A percentile compares a stretch with the other conserved stretches of the same genome.
phyloP scores from a whole-genome alignment of 1,140 invertebrate species.

The Ooceraea biroi region DNA sequence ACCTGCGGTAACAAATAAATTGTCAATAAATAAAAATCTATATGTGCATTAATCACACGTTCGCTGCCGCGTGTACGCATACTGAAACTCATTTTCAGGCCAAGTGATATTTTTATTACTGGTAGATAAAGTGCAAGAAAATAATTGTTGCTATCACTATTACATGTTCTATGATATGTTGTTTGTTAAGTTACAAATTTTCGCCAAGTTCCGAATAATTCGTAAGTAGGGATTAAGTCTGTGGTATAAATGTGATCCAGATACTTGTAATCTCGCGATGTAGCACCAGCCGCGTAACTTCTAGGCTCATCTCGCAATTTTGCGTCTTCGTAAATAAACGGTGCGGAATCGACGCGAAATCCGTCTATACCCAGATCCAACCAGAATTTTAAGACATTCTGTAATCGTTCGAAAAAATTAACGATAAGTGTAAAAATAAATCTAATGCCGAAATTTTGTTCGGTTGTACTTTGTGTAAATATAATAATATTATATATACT shows the following conservation, averaged over 20 bases:
- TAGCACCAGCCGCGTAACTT: conserved; percentile 81
- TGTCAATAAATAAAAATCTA: neutral
- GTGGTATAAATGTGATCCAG: conserved; percentile 89
- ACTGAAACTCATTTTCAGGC: too few relatives aligned
- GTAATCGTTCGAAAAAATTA: conserved; percentile 58
- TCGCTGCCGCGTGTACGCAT: too few relatives aligned
- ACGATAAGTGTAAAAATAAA: neutral
- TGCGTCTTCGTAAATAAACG: conserved; percentile 87
- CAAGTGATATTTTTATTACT: too few relatives aligned
- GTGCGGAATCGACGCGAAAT: conserved; percentile 91
- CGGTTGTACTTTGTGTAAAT: too few relatives aligned
- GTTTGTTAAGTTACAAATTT: conserved; percentile 86
- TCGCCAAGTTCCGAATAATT: conserved; percentile 89
- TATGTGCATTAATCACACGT: neutral
- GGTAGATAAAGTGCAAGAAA: too few relatives aligned
- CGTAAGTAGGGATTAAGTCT: conserved; percentile 87
- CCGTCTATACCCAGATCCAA: conserved; percentile 91
- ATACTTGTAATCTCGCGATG: conserved; percentile 81
- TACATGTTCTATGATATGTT: too few relatives aligned
- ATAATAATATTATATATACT: neutral
- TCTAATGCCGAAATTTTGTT: neutral
- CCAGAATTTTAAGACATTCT: conserved; percentile 92
- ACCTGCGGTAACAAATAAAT: conserved; percentile 79
- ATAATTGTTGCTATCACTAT: too few relatives aligned
- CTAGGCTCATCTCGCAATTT: conserved; percentile 87